Evolutionary conservation across 2,797 vertebrate species (phyloP).

Genomic region (Lycodopsis pacificus): DNA sequence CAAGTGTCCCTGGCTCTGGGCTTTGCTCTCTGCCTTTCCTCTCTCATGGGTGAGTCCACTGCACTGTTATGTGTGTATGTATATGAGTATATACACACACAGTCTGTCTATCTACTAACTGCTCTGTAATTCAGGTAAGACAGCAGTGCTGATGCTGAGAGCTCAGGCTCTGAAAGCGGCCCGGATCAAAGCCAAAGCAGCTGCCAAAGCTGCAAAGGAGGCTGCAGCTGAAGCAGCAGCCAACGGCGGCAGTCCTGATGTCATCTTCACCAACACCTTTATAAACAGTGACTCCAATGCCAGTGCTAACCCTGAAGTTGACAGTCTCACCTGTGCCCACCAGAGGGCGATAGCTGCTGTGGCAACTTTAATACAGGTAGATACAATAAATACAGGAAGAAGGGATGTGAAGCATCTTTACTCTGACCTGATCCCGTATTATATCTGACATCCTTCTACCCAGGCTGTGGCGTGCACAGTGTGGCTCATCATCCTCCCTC

Average conservation of each 20-base stretch:
- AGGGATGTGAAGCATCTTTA: background rate
- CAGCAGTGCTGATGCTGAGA: conserved; percentile 85
- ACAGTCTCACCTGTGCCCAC: conserved; percentile 76
- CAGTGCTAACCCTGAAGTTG: conserved; percentile 62
- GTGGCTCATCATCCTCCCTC: conserved; percentile 86
- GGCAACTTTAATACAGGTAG: conserved; percentile 81
- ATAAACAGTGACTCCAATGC: conserved; percentile 43
- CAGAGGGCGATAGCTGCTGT: conserved; percentile 82
- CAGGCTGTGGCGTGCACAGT: conserved; percentile 83
- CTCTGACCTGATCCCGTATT: background rate
- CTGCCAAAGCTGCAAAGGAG: conserved; percentile 78
- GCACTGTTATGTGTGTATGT: background rate
- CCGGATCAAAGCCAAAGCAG: conserved; percentile 71
- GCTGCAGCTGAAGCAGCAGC: conserved; percentile 77
- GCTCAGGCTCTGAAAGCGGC: conserved; percentile 82
- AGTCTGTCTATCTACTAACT: background rate
- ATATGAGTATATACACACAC: background rate
- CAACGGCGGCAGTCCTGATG: conserved; percentile 72
- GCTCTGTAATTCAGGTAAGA: conserved; percentile 77
- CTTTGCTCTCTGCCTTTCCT: conserved; percentile 87
- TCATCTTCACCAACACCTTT: conserved; percentile 67
- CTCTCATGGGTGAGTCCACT: conserved; percentile 82
- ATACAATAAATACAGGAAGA: background rate
- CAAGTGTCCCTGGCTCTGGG: conserved; percentile 88
- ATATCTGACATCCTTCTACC: background rate